These are phyloP conservation scores for Euplexia lucipara DNA, from an alignment of 2,888 invertebrate genomes.

Conservation along the genomic window DNA sequence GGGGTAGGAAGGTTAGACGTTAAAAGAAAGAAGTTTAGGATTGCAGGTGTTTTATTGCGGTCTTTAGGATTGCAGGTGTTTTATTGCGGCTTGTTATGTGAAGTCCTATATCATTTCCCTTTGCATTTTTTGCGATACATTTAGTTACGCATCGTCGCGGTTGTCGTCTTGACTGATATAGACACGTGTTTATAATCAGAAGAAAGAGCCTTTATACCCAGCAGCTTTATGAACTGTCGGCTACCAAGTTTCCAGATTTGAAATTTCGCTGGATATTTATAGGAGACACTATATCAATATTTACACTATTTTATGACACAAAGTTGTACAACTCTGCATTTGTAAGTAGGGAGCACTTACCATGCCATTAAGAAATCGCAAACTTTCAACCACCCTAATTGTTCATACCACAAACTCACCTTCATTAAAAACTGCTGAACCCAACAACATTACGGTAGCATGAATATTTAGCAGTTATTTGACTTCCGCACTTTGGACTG, in stretches of 20 bases:
- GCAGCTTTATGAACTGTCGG: not conserved
- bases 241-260: not conserved
- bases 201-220: not conserved
- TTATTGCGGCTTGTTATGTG: conserved; percentile 73
- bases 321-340: conserved; percentile 6
- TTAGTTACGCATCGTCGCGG: conserved; percentile 46
- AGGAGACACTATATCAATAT: not conserved
- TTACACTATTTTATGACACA: not conserved
- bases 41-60: conserved; percentile 77
- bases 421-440: conserved; percentile 45
- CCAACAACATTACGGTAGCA: conserved; percentile 45
- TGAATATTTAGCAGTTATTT: conserved; percentile 66
- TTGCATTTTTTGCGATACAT: conserved; percentile 55
- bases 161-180: conserved; percentile 3
- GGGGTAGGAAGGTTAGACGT: conserved; percentile 55
- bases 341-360: conserved; percentile 9
- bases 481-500: conserved; percentile 59
- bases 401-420: conserved; percentile 37
- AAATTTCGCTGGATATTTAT: not conserved
- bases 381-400: conserved; percentile 32
- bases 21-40: conserved; percentile 67
- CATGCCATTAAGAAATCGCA: conserved; percentile 30
- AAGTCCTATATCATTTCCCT: conserved; percentile 71
- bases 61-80: conserved; percentile 72
- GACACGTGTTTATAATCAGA: not conserved